phyloP scores from a whole-genome alignment of 2,797 vertebrate genomes.

The Podargus strigoides region DNA sequence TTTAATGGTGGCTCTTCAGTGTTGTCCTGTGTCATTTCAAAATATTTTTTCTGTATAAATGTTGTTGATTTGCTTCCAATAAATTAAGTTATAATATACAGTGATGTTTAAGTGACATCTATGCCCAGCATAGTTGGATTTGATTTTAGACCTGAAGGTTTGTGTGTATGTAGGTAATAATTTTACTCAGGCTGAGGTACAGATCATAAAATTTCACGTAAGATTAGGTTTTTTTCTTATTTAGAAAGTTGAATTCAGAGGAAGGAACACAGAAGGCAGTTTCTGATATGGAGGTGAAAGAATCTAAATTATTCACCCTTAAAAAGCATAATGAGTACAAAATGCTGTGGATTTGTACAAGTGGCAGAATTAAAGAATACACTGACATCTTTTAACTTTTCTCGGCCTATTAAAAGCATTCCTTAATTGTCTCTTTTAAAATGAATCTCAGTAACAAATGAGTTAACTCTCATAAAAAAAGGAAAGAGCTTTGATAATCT shows the following conservation, averaged over 20 bases:
- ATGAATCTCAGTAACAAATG: conserved; percentile 23
- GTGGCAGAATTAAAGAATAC: conserved; percentile 3
- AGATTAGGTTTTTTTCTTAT: conserved; percentile 10
- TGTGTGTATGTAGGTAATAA: neutral
- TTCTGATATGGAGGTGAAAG: neutral
- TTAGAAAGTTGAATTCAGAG: neutral
- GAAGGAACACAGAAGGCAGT: neutral
- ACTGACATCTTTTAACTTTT: conserved; percentile 27
- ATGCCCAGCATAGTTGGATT: neutral
- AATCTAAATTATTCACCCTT: conserved; percentile 7
- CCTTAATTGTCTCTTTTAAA: conserved; percentile 32
- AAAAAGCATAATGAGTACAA: conserved; percentile 14
- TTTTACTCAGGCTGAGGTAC: neutral
- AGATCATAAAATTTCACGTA: neutral
- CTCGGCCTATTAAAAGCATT: conserved; percentile 18
- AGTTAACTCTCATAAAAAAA: conserved; percentile 8
- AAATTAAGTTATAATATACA: neutral
- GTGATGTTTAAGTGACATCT: neutral
- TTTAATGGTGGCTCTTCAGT: neutral
- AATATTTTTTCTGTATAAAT: neutral
- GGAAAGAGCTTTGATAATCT: conserved; percentile 10
- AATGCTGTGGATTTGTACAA: neutral
- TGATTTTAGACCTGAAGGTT: neutral
- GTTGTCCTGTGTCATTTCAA: neutral
- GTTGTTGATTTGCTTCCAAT: neutral